Conservation (phyloP, 2,797 vertebrate genomes). For the Malurus leucopterus region DNA sequence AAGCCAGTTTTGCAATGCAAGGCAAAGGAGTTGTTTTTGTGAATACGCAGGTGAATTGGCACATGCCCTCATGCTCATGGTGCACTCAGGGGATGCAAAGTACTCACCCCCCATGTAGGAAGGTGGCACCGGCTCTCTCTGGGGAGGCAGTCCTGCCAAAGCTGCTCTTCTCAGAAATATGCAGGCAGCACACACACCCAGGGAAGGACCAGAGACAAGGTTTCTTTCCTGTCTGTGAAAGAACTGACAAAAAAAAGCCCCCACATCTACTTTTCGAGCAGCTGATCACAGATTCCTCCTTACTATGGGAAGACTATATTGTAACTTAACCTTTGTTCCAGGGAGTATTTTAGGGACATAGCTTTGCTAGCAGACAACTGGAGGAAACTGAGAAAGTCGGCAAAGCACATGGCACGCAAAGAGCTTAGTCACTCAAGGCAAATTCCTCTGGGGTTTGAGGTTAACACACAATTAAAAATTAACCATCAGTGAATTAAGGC, state of each 20-base stretch:
- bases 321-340: not conserved
- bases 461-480: not conserved
- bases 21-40: not conserved
- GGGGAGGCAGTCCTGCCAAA: not conserved
- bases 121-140: not conserved
- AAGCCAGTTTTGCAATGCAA: not conserved
- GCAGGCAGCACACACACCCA: not conserved
- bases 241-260: not conserved
- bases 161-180: not conserved
- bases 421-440: not conserved
- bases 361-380: not conserved
- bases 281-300: not conserved
- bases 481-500: not conserved
- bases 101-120: not conserved
- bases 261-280: not conserved
- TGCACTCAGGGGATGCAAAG: not conserved
- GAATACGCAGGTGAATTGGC: not conserved
- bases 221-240: not conserved
- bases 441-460: not conserved
- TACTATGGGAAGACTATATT: not conserved
- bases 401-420: not conserved
- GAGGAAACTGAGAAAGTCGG: not conserved
- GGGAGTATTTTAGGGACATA: not conserved
- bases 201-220: not conserved
- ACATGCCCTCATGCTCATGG: not conserved